phyloP scores from a whole-genome alignment of 2,113 vertebrate genomes.

The Cervus canadensis region DNA sequence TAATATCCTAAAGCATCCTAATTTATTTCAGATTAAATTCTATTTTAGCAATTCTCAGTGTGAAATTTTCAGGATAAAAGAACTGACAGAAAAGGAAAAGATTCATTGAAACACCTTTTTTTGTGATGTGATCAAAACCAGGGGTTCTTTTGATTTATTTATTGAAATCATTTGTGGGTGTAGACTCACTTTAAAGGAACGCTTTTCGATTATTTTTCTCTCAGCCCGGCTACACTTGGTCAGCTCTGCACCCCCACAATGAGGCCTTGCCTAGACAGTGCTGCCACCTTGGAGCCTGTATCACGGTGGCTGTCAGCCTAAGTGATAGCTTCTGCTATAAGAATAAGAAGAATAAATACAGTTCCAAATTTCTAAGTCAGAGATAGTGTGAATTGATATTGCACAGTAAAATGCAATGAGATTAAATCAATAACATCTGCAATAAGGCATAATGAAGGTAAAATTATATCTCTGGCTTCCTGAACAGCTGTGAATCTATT shows the following conservation, averaged over 20 bases:
- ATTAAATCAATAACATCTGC: slow-evolving; percentile 88
- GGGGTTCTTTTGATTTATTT: neutral
- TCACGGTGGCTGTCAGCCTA: neutral
- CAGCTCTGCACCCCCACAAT: neutral
- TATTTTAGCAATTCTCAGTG: neutral
- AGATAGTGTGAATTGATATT: slow-evolving; percentile 77
- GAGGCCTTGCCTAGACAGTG: neutral
- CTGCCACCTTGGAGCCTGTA: too few species aligned
- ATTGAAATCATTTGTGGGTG: neutral
- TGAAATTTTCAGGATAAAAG: neutral
- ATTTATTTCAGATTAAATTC: neutral
- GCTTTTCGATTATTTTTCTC: neutral
- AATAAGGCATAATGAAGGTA: slow-evolving; percentile 88
- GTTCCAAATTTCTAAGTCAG: slow-evolving; percentile 77
- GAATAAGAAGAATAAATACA: slow-evolving; percentile 75
- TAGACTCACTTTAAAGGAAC: neutral
- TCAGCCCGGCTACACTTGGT: fast-evolving
- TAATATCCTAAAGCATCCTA: neutral
- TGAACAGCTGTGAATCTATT: slow-evolving; percentile 87
- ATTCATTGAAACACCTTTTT: neutral
- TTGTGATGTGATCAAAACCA: neutral
- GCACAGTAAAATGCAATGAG: slow-evolving; percentile 77
- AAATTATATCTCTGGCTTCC: slow-evolving; percentile 86
- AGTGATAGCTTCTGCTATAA: neutral
- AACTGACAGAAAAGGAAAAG: neutral